Conservation (phyloP, 2,113 vertebrate species). For the Pica pica region DNA sequence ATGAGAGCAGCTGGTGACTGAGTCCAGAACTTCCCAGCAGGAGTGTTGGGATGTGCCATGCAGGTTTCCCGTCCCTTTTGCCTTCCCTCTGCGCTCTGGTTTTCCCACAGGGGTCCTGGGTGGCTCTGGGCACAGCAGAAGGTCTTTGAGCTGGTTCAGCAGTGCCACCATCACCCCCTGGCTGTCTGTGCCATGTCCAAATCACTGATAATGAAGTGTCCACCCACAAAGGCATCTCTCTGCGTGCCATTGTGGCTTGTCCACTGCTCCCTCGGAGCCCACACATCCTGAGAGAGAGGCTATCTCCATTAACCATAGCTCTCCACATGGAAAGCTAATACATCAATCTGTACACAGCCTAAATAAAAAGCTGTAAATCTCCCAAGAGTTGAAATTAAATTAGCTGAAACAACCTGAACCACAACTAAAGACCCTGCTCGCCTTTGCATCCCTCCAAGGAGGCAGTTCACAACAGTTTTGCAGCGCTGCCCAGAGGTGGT, state of each 20-base stretch:
- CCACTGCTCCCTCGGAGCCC: neutral
- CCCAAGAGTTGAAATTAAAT: neutral
- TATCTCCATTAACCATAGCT: neutral
- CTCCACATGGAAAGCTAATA: neutral
- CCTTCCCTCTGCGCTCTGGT: rapidly evolving
- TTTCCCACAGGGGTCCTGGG: neutral
- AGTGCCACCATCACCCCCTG: neutral
- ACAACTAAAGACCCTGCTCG: neutral
- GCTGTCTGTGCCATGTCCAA: neutral
- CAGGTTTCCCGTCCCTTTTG: neutral
- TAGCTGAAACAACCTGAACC: neutral
- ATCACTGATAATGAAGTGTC: neutral
- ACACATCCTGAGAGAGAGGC: neutral
- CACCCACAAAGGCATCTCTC: neutral
- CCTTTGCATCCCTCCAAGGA: neutral
- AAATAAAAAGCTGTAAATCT: conserved; percentile 10
- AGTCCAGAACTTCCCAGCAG: neutral
- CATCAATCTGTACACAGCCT: neutral
- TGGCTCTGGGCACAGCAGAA: neutral
- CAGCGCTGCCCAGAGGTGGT: neutral
- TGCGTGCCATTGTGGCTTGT: rapidly evolving
- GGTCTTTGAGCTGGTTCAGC: neutral
- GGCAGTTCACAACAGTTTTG: neutral
- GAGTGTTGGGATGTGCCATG: neutral
- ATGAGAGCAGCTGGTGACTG: neutral